phyloP scores from a whole-genome alignment of 2,113 vertebrate genomes.

The Limanda limanda region DNA sequence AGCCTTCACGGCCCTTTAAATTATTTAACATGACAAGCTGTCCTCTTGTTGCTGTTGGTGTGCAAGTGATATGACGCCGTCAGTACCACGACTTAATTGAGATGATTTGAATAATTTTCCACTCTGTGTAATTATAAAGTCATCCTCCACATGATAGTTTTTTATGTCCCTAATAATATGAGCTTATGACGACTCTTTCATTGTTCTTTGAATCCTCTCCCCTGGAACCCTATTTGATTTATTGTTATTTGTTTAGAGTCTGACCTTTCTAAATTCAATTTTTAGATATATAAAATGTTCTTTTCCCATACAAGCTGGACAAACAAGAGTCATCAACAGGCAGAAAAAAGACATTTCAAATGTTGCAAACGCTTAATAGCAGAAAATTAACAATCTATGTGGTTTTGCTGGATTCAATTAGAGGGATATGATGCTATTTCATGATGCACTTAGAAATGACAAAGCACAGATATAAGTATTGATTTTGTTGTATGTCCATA shows the following conservation, averaged over 20 bases:
- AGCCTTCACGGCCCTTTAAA: slow-evolving; percentile 48
- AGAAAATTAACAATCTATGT: slow-evolving; percentile 94
- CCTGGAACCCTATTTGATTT: slow-evolving; percentile 71
- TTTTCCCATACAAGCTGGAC: slow-evolving; percentile 86
- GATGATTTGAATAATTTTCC: slow-evolving; percentile 27
- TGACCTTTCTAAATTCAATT: slow-evolving; percentile 98
- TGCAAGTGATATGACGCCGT: slow-evolving; percentile 24
- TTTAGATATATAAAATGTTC: slow-evolving; percentile 92
- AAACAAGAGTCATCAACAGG: slow-evolving; percentile 80
- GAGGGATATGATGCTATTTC: slow-evolving; percentile 91
- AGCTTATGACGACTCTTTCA: slow-evolving; percentile 12
- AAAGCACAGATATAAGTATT: slow-evolving; percentile 97
- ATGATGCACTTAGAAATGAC: slow-evolving; percentile 99
- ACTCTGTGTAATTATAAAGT: neutral
- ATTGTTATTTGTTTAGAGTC: slow-evolving; percentile 83
- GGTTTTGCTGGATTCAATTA: slow-evolving; percentile 96
- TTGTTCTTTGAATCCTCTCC: slow-evolving; percentile 43
- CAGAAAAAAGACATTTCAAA: slow-evolving; percentile 84
- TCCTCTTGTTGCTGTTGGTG: slow-evolving; percentile 44
- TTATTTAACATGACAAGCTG: slow-evolving; percentile 66
- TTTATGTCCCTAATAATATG: slow-evolving; percentile 6
- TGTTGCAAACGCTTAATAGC: slow-evolving; percentile 93
- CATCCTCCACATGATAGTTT: neutral
- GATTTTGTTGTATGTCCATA: slow-evolving; percentile 93
- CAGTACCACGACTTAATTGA: slow-evolving; percentile 36